Conservation (phyloP, 2,888 invertebrate genomes). For the Polydrusus cervinus region DNA sequence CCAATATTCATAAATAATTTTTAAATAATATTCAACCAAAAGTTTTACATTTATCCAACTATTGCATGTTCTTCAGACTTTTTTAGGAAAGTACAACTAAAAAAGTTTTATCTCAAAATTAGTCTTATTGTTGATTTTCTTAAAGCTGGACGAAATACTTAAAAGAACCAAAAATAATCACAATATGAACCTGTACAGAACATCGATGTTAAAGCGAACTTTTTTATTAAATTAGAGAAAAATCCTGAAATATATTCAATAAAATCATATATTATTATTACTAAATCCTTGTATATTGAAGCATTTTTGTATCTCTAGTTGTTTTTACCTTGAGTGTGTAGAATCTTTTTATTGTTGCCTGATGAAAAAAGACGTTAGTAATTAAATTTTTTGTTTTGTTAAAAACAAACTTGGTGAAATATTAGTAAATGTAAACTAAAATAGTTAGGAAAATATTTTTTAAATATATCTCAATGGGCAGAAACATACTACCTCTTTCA, state of each 20-base stretch:
- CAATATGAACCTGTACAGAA: constrained; percentile 59
- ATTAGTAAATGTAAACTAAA: neutral
- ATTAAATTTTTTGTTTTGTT: constrained; percentile 37
- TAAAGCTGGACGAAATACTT: constrained; percentile 37
- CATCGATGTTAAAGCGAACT: constrained; percentile 62
- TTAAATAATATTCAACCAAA: neutral
- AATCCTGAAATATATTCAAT: constrained; percentile 54
- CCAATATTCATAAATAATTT: neutral
- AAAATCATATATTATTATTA: constrained; percentile 55
- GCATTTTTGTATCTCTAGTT: constrained; percentile 59
- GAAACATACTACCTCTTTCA: constrained; percentile 15
- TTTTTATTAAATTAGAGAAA: constrained; percentile 57
- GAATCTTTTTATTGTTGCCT: constrained; percentile 55
- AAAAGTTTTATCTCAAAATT: neutral
- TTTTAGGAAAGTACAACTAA: no score
- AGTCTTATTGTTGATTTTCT: constrained; percentile 12
- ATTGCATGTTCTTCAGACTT: no score
- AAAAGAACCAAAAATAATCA: constrained; percentile 48
- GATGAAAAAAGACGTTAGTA: constrained; percentile 46
- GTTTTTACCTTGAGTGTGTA: constrained; percentile 57
- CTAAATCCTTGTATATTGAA: constrained; percentile 57
- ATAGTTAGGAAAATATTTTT: neutral
- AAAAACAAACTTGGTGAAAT: constrained; percentile 32
- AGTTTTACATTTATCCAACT: no score
- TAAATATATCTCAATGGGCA: neutral